Base-by-base conservation (phyloP, 2,113 vertebrate genomes). In the Podiceps cristatus region DNA sequence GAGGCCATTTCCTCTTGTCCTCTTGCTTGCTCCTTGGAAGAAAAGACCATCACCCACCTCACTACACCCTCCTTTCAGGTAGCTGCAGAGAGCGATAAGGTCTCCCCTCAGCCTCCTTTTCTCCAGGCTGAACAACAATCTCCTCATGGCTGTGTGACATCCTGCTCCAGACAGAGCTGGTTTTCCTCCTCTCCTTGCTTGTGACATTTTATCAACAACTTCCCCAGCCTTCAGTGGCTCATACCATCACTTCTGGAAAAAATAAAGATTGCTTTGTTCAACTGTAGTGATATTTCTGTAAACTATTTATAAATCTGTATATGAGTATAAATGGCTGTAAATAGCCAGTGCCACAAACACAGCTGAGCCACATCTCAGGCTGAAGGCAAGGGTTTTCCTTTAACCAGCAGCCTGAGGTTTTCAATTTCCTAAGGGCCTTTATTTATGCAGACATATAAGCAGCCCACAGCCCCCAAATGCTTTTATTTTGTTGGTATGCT, bases 301-400 rank as follows among this genome's bases (percentile, higher is more conserved):
- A 87, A 84, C 86, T 87, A 92, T 92, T 95, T 95, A 75, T 93
- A 89, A 85, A 82, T 44, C 40, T n/a, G 31, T 72, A 63, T 56
- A 63, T 31, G 58, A 53, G 11, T 68, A 79, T 89, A 93, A 95
- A 76, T 67, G 89, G 24, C 52, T 95, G 73, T 60, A 89, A 95
- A 93, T 45, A 95, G 53, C 40, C 90, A 68, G 33, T 45, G 62
- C 29, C 77, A 87, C 62, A 91, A 90, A 69, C 56, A 82, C 80
- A 91, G 91, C 89, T 90, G 87, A 82, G 87, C 44, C 66, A 58
- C 62, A 91, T 75, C 45, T 73, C 49, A 37, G 49, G 12, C 47
- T 93, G 77, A 75, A 81, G 94, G 90, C 52, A 72, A 73, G 59
- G 66, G 40, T 16, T 94, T 87, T 73, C 69, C 84, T 94, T 74